These are phyloP conservation scores for Malthinus flaveolus DNA, from an alignment of 2,888 invertebrate species.

Conservation along the genomic window DNA sequence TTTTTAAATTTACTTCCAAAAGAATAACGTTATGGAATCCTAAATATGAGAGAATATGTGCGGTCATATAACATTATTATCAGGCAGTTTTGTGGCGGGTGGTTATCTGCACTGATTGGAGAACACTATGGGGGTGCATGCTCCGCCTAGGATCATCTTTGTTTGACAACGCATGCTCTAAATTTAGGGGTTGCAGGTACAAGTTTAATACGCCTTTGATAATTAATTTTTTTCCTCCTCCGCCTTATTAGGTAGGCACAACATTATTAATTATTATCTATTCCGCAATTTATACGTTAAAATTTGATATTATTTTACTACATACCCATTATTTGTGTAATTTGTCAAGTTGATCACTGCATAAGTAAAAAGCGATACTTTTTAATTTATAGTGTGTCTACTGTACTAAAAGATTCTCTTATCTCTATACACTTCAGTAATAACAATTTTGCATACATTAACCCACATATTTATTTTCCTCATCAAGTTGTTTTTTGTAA, in stretches of 20 bases:
- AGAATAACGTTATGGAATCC: constrained; percentile 11
- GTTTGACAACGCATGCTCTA: constrained; percentile 25
- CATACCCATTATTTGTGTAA: too few species aligned
- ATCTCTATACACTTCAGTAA: too few species aligned
- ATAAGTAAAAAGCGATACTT: too few species aligned
- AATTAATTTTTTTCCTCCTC: constrained; percentile 21
- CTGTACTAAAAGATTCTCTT: too few species aligned
- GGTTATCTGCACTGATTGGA: constrained; percentile 47
- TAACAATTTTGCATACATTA: too few species aligned
- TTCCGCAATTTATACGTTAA: neutral
- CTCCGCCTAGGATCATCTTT: constrained; percentile 29
- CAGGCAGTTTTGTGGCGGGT: constrained; percentile 44
- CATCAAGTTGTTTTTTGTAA: too few species aligned
- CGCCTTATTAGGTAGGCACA: constrained; percentile 13
- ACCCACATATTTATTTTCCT: too few species aligned
- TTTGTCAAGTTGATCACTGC: too few species aligned
- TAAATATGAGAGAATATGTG: constrained; percentile 30
- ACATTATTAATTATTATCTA: constrained; percentile 18
- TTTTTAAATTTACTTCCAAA: neutral
- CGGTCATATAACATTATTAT: constrained; percentile 47
- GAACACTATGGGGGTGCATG: constrained; percentile 42
- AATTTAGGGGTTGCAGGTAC: constrained; percentile 40
- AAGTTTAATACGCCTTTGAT: constrained; percentile 35
- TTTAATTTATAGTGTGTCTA: too few species aligned
- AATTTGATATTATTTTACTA: too few species aligned